Percentiles rank a stretch among this genome's conserved stretches.
Evolutionary conservation across 1,140 invertebrate species (phyloP).

Genomic region (Bombus affinis): DNA sequence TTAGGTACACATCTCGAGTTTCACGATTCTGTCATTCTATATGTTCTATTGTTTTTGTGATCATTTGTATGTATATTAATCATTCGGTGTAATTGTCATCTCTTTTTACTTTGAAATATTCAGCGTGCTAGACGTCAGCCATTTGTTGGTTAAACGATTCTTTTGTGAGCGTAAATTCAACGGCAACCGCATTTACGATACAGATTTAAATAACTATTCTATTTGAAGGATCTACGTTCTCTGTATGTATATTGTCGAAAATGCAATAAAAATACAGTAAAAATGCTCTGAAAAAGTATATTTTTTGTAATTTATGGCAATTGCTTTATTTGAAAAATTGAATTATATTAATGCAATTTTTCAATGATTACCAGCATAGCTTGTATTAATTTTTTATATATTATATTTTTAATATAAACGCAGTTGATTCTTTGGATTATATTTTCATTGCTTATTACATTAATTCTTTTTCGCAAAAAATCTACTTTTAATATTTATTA

Average conservation of each 20-base stretch:
- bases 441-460: background rate
- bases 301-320: background rate
- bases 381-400: background rate
- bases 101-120: background rate
- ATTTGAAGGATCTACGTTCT: background rate
- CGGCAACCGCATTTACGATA: background rate
- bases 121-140: conserved; percentile 4
- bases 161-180: background rate
- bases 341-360: background rate
- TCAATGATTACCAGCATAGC: background rate
- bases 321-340: background rate
- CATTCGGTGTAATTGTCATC: background rate
- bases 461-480: background rate
- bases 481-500: background rate
- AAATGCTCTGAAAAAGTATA: background rate
- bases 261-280: background rate
- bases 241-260: background rate
- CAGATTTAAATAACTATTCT: background rate
- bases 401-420: background rate
- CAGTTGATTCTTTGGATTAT: background rate
- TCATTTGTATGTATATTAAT: too few species aligned
- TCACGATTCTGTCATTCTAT: background rate
- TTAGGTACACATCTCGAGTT: background rate
- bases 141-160: conserved; percentile 38
- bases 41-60: background rate